Evolutionary conservation across 2,113 vertebrate species (phyloP).

Genomic region (Nanorana parkeri): DNA sequence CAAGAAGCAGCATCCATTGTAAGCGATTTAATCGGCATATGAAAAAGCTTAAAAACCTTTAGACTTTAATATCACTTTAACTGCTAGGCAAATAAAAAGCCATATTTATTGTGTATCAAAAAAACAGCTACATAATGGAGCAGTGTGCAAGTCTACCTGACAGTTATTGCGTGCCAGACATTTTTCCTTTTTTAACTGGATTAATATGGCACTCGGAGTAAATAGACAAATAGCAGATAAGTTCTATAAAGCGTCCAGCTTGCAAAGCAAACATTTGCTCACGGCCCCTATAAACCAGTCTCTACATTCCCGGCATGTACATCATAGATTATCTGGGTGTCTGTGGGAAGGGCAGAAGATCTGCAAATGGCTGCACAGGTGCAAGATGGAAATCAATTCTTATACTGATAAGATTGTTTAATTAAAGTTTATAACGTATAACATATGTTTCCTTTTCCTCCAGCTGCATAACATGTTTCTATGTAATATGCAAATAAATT

Average conservation of each 20-base stretch:
- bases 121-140: too few species aligned
- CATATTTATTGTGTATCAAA: too few species aligned
- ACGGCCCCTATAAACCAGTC: not conserved
- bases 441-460: too few species aligned
- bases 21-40: too few species aligned
- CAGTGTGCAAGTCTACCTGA: too few species aligned
- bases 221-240: slow-evolving; percentile 7
- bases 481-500: too few species aligned
- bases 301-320: not conserved
- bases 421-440: too few species aligned
- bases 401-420: not conserved
- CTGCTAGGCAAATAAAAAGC: too few species aligned
- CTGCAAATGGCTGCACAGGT: slow-evolving; percentile 7
- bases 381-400: not conserved
- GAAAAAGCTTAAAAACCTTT: too few species aligned
- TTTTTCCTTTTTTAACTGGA: not conserved
- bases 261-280: slow-evolving; percentile 14
- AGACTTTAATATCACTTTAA: too few species aligned
- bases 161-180: not conserved
- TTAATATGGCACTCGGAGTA: not conserved
- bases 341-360: not conserved
- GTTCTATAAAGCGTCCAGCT: not conserved
- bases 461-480: too few species aligned
- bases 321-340: not conserved
- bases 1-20: too few species aligned